Conservation (phyloP, 1,140 invertebrate genomes). For the Drosophila kohkoa region DNA sequence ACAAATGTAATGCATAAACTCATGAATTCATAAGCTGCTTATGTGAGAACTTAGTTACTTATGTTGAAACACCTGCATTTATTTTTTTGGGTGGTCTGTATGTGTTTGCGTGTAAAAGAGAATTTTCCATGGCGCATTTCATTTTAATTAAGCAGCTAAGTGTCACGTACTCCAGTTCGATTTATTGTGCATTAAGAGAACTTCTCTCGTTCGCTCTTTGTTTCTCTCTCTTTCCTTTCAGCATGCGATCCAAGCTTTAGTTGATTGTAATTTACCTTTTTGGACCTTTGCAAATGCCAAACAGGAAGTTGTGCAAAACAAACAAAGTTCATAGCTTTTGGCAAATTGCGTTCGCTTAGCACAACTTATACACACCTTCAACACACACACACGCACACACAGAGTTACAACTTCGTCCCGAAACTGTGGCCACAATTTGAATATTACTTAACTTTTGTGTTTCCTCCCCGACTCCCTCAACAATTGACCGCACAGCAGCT, state of each 20-base stretch:
- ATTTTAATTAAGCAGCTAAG: slow-evolving; percentile 77
- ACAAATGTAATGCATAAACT: not conserved
- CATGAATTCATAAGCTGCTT: not conserved
- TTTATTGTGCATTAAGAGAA: slow-evolving; percentile 63
- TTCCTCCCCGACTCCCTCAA: not conserved
- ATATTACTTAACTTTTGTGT: slow-evolving; percentile 52
- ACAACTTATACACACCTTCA: slow-evolving; percentile 34
- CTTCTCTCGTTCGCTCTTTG: not conserved
- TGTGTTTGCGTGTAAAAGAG: slow-evolving; percentile 27
- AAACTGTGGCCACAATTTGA: slow-evolving; percentile 52
- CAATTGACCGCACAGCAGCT: slow-evolving; percentile 30
- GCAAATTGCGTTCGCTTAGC: slow-evolving; percentile 25
- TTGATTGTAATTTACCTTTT: slow-evolving; percentile 57
- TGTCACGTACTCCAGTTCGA: slow-evolving; percentile 72
- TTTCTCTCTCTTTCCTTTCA: not conserved
- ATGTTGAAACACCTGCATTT: slow-evolving; percentile 27
- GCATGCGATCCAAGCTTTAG: slow-evolving; percentile 15
- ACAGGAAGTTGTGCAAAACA: slow-evolving; percentile 14
- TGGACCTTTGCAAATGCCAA: not conserved
- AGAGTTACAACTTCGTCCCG: slow-evolving; percentile 39
- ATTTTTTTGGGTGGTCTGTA: slow-evolving; percentile 14
- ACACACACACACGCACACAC: slow-evolving; percentile 20
- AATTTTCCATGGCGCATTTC: slow-evolving; percentile 65
- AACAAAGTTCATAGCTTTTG: slow-evolving; percentile 30
- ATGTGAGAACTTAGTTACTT: not conserved